Base-by-base conservation (phyloP, 2,888 invertebrate genomes). In the Cheilosia soror region DNA sequence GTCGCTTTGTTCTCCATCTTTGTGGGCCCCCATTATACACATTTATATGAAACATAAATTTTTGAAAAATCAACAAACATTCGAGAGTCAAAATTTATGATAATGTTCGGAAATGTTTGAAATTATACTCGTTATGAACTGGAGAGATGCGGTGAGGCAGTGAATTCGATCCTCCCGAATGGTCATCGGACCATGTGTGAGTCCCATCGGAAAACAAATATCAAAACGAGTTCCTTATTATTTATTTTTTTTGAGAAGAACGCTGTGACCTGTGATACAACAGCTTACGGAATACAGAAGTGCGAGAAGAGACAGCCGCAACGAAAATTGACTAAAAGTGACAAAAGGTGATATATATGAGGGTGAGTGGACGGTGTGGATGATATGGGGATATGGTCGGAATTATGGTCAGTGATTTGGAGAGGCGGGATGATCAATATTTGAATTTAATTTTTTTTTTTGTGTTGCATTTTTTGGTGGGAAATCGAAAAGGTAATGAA, bases 61-160 rank as follows among this genome's bases (percentile, higher is more conserved):
- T 86, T 82, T 81, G 68, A 82, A 82, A 86, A 82, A 86, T 86
- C 86, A 86, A 86, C 86, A 86, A 86, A 82, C 86, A 86, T 86
- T 82, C 69, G 68, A 65, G 68, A 82, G 63, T 78, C 82, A 73
- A 81, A 86, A 86, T 81, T 86, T 86, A 82, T 86, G 82, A 82
- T 86, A 86, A 86, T 82, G 86, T 86, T 78, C 82, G 82, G 72
- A 82, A 82, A 82, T 86, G 81, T 86, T 82, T 77, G 77, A 81
- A 85, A 85, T 85, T 85, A 85, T 85, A 85, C 84, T 85, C 81
- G 85, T 85, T 85, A 85, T 85, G 85, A 81, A 68, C 71, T 81
- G 76, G 42, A 68, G 76, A 72, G 72, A 76, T 58, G 62, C 13
- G 13, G 57, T 68, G 63, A 78, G 60, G 33, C 66, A 81, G 57